These are phyloP conservation scores for Rhinophrynus dorsalis DNA, from an alignment of 2,797 vertebrate species.

Conservation along the genomic window DNA sequence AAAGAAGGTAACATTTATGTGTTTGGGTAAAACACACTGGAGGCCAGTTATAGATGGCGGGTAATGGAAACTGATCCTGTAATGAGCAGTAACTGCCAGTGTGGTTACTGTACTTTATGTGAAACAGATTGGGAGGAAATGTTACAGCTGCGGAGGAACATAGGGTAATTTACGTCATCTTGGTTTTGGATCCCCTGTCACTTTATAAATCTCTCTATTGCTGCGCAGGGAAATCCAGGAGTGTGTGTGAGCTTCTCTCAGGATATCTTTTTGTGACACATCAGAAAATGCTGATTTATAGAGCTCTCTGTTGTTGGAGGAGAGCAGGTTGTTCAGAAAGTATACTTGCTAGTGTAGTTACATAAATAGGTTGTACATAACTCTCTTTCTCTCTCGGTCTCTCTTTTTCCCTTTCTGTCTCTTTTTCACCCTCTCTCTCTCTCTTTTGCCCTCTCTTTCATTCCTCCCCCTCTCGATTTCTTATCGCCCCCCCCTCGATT, in stretches of 20 bases:
- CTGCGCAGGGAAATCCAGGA: not conserved
- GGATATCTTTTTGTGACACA: not conserved
- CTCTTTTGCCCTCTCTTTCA: too few relatives aligned
- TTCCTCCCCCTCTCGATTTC: too few relatives aligned
- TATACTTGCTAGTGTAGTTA: too few relatives aligned
- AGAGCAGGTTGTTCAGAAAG: too few relatives aligned
- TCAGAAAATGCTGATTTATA: not conserved
- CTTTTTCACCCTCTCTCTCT: too few relatives aligned
- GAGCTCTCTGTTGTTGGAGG: too few relatives aligned
- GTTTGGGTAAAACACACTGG: not conserved
- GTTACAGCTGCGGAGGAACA: not conserved
- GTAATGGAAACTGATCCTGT: conserved; percentile 14
- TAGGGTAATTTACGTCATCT: not conserved
- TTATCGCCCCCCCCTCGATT: too few relatives aligned
- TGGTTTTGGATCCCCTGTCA: not conserved
- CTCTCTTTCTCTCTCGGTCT: too few relatives aligned
- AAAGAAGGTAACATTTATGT: conserved; percentile 77
- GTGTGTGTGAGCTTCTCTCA: too few relatives aligned
- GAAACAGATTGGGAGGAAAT: conserved; percentile 25
- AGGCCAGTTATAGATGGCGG: not conserved
- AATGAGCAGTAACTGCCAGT: conserved; percentile 21
- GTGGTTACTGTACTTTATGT: conserved; percentile 23
- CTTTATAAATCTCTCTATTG: not conserved
- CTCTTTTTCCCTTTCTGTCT: too few relatives aligned
- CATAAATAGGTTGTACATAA: too few relatives aligned